phyloP scores from a whole-genome alignment of 2,113 vertebrate genomes.

The Bungarus multicinctus region DNA sequence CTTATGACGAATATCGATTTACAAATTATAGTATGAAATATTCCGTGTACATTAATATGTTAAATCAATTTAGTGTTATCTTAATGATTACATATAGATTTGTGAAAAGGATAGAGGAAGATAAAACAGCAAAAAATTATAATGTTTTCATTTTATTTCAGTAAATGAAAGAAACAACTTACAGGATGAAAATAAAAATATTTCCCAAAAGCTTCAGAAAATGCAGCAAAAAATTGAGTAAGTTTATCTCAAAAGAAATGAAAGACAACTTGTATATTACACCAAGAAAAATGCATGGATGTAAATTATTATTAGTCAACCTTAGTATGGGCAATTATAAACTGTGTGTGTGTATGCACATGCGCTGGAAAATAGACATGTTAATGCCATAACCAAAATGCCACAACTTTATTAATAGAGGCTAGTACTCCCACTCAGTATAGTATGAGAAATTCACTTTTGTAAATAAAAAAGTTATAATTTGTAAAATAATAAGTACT shows the following conservation, averaged over 20 bases:
- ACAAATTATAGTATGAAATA: constrained; percentile 34
- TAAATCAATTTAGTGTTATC: constrained; percentile 5
- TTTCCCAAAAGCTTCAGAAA: constrained; percentile 78
- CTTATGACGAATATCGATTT: constrained; percentile 35
- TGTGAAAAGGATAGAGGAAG: constrained; percentile 19
- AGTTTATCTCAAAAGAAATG: constrained; percentile 46
- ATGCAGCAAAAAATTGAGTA: constrained; percentile 72
- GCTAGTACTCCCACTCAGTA: neutral
- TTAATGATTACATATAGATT: neutral
- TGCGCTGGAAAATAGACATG: neutral
- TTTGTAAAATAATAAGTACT: neutral
- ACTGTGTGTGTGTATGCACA: neutral
- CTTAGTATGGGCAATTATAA: neutral
- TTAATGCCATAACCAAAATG: neutral
- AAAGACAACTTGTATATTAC: neutral
- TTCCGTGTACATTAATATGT: neutral
- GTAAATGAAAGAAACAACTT: constrained; percentile 84
- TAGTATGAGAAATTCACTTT: neutral
- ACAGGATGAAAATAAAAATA: constrained; percentile 87
- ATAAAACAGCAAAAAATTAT: constrained; percentile 15
- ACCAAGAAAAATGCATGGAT: neutral
- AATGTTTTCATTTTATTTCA: constrained; percentile 58
- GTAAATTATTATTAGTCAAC: neutral
- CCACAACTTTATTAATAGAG: neutral
- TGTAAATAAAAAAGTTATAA: neutral